These are phyloP conservation scores for Malurus elegans DNA, from an alignment of 2,113 vertebrate species.

Conservation along the genomic window DNA sequence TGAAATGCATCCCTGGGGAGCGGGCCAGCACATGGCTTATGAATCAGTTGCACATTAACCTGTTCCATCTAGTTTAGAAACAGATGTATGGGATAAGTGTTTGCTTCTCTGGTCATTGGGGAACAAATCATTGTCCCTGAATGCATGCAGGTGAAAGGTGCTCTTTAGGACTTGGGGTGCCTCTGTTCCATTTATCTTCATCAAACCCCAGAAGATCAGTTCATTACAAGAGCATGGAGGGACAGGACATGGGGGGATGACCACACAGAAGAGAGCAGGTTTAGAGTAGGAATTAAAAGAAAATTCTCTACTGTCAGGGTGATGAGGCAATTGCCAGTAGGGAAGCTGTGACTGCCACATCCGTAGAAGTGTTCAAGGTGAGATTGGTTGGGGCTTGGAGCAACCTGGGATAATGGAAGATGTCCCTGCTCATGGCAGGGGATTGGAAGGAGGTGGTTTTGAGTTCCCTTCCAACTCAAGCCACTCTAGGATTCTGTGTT, in stretches of 20 bases:
- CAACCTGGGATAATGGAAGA: fast-evolving
- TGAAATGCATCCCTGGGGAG: background rate
- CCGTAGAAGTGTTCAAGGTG: background rate
- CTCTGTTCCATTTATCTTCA: background rate
- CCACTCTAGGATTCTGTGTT: background rate
- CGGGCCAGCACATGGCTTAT: background rate
- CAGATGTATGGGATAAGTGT: background rate
- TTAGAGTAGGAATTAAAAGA: background rate
- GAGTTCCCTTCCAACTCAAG: background rate
- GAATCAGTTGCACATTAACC: background rate
- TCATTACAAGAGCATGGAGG: background rate
- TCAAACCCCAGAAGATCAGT: background rate
- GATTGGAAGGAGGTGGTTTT: background rate
- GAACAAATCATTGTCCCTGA: background rate
- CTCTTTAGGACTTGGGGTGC: background rate
- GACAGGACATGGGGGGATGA: background rate
- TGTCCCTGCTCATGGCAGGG: background rate
- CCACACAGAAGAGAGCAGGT: background rate
- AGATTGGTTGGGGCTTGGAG: background rate
- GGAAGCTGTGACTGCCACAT: background rate
- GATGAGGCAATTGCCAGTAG: background rate
- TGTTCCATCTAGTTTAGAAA: background rate
- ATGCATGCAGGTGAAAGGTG: background rate
- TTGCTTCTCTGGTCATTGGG: background rate
- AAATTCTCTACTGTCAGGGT: background rate